Percentiles rank a stretch among this genome's conserved stretches.
phyloP scores from a whole-genome alignment of 92 coral and sea anemone species.

The Porites divaricata region DNA sequence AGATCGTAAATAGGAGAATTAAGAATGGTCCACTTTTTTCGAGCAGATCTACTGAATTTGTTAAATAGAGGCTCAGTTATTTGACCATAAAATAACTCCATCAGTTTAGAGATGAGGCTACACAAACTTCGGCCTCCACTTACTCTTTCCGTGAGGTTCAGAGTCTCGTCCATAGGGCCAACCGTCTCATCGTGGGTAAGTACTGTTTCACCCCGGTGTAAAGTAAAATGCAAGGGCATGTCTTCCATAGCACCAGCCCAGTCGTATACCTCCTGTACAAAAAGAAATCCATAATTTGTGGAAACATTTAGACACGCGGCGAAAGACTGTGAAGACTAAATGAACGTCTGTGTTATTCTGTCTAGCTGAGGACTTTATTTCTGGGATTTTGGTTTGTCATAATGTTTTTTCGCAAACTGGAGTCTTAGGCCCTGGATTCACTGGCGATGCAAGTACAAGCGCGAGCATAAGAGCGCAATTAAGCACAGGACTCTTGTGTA shows the following conservation, averaged over 20 bases:
- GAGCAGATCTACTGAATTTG: no score
- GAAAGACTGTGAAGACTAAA: conserved; percentile 10
- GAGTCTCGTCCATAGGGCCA: conserved; percentile 3
- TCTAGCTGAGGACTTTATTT: conserved; percentile 3
- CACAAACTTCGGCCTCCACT: conserved; percentile 1
- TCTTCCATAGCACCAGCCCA: conserved; percentile 8
- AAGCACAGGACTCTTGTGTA: background rate
- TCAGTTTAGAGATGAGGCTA: conserved; percentile 4
- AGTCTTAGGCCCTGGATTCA: conserved; percentile 9
- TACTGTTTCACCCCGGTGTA: background rate
- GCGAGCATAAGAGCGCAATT: background rate
- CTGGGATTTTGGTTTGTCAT: background rate
- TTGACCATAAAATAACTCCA: conserved; percentile 1
- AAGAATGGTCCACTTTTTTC: no score
- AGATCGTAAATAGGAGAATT: no score
- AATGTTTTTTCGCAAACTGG: background rate
- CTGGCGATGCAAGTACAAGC: background rate
- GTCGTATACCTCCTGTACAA: background rate
- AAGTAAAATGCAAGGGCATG: background rate
- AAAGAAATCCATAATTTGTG: conserved; percentile 3
- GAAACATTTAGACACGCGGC: conserved; percentile 5
- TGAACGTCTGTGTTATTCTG: background rate
- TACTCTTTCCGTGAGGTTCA: conserved; percentile 2
- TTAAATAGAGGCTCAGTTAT: background rate
- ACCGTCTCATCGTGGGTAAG: background rate